These are phyloP conservation scores for Drosophila yooni DNA, from an alignment of 2,888 invertebrate species.

Conservation along the genomic window DNA sequence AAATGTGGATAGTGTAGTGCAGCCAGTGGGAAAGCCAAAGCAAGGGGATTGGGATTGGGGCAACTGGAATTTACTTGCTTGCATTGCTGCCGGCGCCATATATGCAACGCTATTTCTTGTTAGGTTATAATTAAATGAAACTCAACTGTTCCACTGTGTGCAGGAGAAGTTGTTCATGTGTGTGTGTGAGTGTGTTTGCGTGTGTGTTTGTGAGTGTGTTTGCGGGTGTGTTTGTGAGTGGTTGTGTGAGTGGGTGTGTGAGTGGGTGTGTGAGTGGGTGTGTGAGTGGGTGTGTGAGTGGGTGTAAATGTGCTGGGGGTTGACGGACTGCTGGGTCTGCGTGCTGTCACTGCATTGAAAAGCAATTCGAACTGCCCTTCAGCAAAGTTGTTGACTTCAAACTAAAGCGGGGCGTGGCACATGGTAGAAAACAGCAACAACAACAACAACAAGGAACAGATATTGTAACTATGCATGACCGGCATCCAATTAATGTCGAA, in stretches of 20 bases:
- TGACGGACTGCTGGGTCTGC: slow-evolving; percentile 31
- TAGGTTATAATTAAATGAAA: slow-evolving; percentile 76
- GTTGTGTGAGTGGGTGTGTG: neutral
- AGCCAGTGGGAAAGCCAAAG: neutral
- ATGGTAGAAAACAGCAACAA: slow-evolving; percentile 19
- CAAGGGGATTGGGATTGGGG: neutral
- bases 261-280: neutral
- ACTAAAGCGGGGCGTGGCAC: slow-evolving; percentile 39
- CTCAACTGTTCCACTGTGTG: slow-evolving; percentile 40
- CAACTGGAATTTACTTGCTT: slow-evolving; percentile 47
- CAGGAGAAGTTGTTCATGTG: slow-evolving; percentile 6
- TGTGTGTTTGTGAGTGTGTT: slow-evolving; percentile 1
- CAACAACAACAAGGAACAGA: slow-evolving; percentile 14
- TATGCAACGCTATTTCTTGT: slow-evolving; percentile 76
- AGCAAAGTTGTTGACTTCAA: slow-evolving; percentile 51
- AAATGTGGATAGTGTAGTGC: neutral
- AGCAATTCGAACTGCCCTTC: slow-evolving; percentile 55
- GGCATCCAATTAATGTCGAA: slow-evolving; percentile 36
- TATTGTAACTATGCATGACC: slow-evolving; percentile 50
- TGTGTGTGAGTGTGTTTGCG: neutral
- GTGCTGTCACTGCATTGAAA: slow-evolving; percentile 57
- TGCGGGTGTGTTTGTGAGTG: neutral
- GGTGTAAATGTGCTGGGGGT: neutral
- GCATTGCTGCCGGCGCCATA: slow-evolving; percentile 62
- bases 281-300: neutral